Conservation (phyloP, 2,113 vertebrate species). For the Fulica atra region DNA sequence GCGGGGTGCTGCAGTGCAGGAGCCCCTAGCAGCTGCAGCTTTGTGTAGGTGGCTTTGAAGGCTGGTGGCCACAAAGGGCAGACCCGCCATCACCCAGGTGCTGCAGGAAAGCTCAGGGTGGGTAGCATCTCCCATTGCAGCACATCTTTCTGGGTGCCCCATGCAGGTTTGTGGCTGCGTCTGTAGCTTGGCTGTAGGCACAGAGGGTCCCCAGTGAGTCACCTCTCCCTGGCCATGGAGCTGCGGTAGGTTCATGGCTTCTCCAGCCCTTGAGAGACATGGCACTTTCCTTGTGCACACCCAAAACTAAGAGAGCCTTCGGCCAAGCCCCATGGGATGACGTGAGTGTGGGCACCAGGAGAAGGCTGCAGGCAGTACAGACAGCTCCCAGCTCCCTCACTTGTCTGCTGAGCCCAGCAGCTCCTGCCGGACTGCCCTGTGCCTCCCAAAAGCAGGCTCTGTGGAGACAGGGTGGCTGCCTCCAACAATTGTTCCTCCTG, state of each 20-base stretch:
- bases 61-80: neutral
- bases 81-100: neutral
- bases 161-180: accelerated
- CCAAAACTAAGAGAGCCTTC: neutral
- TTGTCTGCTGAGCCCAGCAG: neutral
- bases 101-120: neutral
- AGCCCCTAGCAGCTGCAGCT: accelerated
- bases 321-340: neutral
- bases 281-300: neutral
- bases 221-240: accelerated
- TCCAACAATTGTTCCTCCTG: neutral
- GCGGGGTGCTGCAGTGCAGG: neutral
- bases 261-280: neutral
- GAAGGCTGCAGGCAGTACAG: neutral
- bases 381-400: neutral
- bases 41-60: neutral
- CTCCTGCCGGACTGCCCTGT: neutral
- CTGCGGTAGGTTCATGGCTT: neutral
- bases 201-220: neutral
- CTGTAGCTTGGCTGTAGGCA: neutral
- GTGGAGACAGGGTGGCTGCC: neutral
- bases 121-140: neutral
- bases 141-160: neutral
- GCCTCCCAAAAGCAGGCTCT: neutral
- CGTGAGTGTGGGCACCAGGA: neutral